Evolutionary conservation across 2,888 invertebrate species (phyloP).

Genomic region (Emesis furor): DNA sequence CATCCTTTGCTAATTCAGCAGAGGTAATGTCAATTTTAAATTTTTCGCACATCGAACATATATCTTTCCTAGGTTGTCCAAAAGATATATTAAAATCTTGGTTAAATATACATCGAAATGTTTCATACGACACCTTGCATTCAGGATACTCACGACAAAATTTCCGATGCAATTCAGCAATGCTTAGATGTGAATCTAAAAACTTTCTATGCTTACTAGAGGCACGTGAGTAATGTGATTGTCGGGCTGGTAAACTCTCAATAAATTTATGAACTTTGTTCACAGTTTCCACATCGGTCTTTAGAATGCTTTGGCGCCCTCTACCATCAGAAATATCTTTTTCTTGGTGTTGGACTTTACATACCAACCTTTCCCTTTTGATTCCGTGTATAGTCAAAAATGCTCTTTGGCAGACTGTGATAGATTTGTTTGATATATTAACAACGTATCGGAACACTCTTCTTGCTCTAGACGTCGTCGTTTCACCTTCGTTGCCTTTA

Average conservation of each 20-base stretch:
- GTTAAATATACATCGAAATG: background rate
- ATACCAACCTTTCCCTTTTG: too few species aligned
- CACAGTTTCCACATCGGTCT: too few species aligned
- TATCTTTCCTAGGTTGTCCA: constrained; percentile 1
- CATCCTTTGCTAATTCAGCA: background rate
- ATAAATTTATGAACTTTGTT: too few species aligned
- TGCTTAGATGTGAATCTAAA: too few species aligned
- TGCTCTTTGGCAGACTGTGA: constrained; percentile 20
- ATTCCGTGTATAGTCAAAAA: background rate
- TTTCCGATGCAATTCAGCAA: background rate
- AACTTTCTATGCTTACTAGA: too few species aligned
- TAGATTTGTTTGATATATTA: background rate
- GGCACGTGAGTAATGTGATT: too few species aligned
- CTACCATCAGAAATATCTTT: too few species aligned
- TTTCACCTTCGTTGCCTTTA: background rate
- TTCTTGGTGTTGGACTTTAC: too few species aligned
- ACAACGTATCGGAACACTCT: constrained; percentile 14
- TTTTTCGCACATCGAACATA: background rate
- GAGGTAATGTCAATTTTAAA: background rate
- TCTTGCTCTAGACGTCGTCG: background rate
- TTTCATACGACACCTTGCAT: constrained; percentile 2
- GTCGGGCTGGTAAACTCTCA: too few species aligned
- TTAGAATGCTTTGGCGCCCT: too few species aligned
- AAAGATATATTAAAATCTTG: background rate
- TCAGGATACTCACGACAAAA: background rate